Percentiles rank a stretch among this genome's conserved stretches.
phyloP scores from a whole-genome alignment of 2,797 vertebrate species.

The Steatocranus sp. region DNA sequence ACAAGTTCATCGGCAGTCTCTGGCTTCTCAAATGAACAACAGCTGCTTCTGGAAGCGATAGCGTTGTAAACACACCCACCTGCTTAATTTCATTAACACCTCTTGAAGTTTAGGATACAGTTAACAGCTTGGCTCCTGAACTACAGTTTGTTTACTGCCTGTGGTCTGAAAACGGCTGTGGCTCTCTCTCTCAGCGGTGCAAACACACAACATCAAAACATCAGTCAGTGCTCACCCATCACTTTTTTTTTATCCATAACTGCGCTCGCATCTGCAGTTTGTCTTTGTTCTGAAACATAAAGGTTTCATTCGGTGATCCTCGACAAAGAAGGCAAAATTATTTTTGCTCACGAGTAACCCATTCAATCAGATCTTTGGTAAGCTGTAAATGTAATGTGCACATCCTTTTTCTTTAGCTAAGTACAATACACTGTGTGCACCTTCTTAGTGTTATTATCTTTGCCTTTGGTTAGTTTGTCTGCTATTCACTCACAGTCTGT shows the following conservation, averaged over 20 bases:
- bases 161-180: slow-evolving; percentile 1
- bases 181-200: background rate
- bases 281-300: background rate
- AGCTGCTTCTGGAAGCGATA: slow-evolving; percentile 28
- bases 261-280: background rate
- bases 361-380: background rate
- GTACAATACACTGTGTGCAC: background rate
- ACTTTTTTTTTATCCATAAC: background rate
- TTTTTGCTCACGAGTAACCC: background rate
- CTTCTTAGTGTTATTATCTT: background rate
- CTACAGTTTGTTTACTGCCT: slow-evolving; percentile 33
- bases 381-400: background rate
- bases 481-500: background rate
- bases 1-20: background rate
- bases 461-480: background rate
- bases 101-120: slow-evolving; percentile 34
- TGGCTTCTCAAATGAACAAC: slow-evolving; percentile 21
- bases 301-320: background rate
- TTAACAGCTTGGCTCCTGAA: slow-evolving; percentile 35
- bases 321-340: background rate
- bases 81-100: slow-evolving; percentile 59
- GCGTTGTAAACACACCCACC: slow-evolving; percentile 24
- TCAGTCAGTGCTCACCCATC: background rate
- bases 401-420: background rate
- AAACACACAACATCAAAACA: background rate